These are phyloP conservation scores for Dendrocopos noguchii DNA, from an alignment of 2,113 vertebrate genomes.

Conservation along the genomic window DNA sequence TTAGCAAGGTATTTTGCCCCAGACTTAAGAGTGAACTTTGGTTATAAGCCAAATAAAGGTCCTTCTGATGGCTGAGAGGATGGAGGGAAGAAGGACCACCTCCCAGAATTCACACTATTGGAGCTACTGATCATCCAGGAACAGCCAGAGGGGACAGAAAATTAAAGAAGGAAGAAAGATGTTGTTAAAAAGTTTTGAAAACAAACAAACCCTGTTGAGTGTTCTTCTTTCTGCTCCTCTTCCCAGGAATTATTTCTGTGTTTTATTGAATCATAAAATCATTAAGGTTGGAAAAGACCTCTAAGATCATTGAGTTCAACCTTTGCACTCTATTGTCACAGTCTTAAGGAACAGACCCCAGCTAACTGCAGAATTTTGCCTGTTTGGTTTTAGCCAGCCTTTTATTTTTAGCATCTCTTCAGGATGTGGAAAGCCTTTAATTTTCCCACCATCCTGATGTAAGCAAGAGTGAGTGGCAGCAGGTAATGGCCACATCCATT, in stretches of 20 bases:
- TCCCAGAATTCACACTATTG: neutral
- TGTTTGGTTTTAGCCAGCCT: neutral
- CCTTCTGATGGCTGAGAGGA: neutral
- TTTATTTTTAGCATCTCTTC: neutral
- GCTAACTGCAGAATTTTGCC: neutral
- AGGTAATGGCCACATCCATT: neutral
- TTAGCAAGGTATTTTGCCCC: neutral
- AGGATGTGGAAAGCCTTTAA: neutral
- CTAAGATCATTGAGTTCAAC: too few species aligned
- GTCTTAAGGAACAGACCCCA: neutral
- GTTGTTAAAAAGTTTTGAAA: neutral
- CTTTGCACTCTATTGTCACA: neutral
- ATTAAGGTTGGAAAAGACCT: too few species aligned
- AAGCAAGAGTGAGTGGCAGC: neutral
- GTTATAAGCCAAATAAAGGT: neutral
- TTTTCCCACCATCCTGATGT: neutral
- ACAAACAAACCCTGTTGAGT: neutral
- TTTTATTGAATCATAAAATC: neutral
- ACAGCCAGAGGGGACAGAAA: neutral
- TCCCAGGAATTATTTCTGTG: neutral
- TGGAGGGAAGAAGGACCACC: neutral
- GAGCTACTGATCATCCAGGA: neutral
- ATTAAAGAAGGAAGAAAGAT: too few species aligned
- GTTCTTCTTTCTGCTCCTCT: neutral
- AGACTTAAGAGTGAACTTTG: neutral